A percentile compares a stretch with the other conserved stretches of the same genome.
Evolutionary conservation across 2,113 vertebrate genomes (phyloP).

Genomic region (Porphyrio hochstetteri): DNA sequence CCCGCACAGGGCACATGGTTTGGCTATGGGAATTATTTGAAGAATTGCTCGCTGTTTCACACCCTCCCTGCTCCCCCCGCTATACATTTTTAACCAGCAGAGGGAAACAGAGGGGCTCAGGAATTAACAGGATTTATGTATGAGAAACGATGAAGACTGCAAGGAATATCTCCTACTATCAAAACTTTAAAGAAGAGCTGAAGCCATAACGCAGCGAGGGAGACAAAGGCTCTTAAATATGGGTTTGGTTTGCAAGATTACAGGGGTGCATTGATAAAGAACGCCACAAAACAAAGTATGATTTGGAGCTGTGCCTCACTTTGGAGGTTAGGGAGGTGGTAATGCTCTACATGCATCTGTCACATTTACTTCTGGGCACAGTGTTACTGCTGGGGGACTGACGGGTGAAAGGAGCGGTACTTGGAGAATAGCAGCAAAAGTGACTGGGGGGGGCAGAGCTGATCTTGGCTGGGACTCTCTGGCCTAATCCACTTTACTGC

Average conservation of each 20-base stretch:
- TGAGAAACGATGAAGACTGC: background rate
- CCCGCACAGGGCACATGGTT: background rate
- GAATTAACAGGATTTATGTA: background rate
- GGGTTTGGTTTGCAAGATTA: background rate
- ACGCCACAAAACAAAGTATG: too few species aligned
- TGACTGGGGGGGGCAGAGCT: background rate
- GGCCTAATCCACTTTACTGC: background rate
- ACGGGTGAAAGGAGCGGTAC: background rate
- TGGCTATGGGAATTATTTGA: background rate
- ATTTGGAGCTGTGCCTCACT: background rate
- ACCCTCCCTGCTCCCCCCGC: background rate
- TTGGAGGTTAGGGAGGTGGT: background rate
- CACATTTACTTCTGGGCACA: background rate
- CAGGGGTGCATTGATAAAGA: background rate
- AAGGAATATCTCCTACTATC: background rate
- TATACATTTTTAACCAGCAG: background rate
- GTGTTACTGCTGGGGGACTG: background rate
- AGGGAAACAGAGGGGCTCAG: slow-evolving; percentile 14
- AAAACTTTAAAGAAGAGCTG: background rate
- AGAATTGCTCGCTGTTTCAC: background rate
- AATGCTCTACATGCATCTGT: background rate
- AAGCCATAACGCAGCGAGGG: background rate
- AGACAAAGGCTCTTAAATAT: background rate
- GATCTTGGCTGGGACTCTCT: background rate
- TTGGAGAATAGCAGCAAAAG: background rate